These are phyloP conservation scores for Peromyscus aztecus DNA, from an alignment of 2,797 vertebrate genomes.

Conservation along the genomic window DNA sequence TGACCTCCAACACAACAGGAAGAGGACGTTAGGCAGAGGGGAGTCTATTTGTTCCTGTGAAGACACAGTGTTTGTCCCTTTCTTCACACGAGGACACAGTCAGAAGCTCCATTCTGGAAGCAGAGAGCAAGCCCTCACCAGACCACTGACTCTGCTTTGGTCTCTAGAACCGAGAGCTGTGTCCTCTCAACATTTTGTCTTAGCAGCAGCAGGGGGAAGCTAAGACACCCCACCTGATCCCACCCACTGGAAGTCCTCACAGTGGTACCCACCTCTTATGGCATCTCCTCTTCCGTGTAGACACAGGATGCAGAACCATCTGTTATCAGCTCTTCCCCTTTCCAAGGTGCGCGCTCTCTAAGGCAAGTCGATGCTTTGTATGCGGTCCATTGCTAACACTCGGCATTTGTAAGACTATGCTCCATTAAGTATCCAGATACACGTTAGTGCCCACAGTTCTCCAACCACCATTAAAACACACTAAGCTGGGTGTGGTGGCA, in stretches of 20 bases:
- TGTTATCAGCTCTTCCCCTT: background rate
- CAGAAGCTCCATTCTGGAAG: background rate
- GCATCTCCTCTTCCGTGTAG: background rate
- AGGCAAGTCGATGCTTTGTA: background rate
- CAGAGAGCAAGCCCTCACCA: background rate
- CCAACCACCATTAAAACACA: conserved; percentile 5
- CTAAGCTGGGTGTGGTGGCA: background rate
- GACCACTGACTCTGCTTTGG: too few relatives aligned
- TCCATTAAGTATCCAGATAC: background rate
- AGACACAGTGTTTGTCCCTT: background rate
- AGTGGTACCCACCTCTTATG: fast-evolving
- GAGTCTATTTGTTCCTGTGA: background rate
- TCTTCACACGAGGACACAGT: background rate
- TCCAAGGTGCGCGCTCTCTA: background rate
- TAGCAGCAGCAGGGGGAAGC: background rate
- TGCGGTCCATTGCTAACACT: background rate
- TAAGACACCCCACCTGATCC: background rate
- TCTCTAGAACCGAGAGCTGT: background rate
- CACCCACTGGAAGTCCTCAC: background rate
- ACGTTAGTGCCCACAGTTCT: background rate
- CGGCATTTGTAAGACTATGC: background rate
- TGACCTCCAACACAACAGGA: background rate
- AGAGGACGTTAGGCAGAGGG: background rate
- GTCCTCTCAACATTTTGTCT: background rate
- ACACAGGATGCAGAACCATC: background rate